These are phyloP conservation scores for Axis porcinus DNA, from an alignment of 2,113 vertebrate species.

Conservation along the genomic window DNA sequence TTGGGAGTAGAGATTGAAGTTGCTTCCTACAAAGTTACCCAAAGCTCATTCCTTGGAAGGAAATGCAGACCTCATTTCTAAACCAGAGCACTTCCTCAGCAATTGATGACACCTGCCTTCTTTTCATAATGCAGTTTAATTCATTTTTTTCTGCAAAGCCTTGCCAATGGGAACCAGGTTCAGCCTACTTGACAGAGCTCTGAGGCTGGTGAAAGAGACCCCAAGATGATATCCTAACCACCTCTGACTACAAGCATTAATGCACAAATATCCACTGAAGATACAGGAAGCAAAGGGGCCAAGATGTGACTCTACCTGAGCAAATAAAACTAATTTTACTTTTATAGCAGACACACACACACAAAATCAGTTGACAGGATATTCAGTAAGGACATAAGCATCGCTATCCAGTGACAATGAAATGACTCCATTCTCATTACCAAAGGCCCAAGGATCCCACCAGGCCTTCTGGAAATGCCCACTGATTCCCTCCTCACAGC, in stretches of 20 bases:
- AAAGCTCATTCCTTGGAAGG: neutral
- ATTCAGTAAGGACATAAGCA: neutral
- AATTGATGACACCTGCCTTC: neutral
- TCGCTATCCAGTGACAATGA: neutral
- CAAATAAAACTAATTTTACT: neutral
- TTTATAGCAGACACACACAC: neutral
- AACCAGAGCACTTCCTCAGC: neutral
- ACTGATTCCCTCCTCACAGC: neutral
- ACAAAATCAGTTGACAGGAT: neutral
- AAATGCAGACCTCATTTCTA: neutral
- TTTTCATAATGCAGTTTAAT: neutral
- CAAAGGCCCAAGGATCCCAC: neutral
- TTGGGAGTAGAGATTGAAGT: neutral
- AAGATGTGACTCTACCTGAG: neutral
- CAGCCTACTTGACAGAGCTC: neutral
- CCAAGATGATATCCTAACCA: neutral
- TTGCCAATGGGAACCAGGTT: neutral
- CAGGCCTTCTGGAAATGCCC: neutral
- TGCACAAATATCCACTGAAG: neutral
- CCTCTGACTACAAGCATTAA: neutral
- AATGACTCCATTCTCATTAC: neutral
- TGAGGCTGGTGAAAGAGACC: neutral
- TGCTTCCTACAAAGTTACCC: neutral
- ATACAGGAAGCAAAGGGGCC: neutral
- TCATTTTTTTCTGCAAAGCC: neutral